These are phyloP conservation scores for Neosilurus mollespiculum DNA, from an alignment of 2,797 vertebrate species.

Conservation along the genomic window DNA sequence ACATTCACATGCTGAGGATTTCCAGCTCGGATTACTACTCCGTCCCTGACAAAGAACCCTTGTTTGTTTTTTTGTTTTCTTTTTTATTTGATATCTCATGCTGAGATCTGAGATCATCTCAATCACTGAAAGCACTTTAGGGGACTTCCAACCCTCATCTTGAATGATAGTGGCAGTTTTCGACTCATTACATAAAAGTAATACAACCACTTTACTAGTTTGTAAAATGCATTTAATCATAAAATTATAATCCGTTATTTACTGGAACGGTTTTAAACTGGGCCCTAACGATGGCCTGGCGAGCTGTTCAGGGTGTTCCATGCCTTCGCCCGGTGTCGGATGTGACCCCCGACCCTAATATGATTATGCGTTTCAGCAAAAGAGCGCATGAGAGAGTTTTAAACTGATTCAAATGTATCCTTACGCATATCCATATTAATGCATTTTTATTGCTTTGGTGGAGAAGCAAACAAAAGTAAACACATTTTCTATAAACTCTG, in stretches of 20 bases:
- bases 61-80: not conserved
- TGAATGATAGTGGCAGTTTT: not conserved
- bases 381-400: no score
- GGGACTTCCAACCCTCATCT: not conserved
- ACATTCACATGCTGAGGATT: not conserved
- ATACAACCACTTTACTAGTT: not conserved
- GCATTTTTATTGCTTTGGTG: no score
- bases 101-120: slow-evolving; percentile 6
- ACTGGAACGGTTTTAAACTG: no score
- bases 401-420: no score
- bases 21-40: not conserved
- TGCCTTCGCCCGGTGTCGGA: no score
- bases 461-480: not conserved
- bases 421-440: no score
- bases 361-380: no score
- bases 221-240: not conserved
- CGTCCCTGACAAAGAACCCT: not conserved
- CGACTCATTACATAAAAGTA: not conserved
- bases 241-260: not conserved
- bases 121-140: slow-evolving; percentile 1
- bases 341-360: no score
- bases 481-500: not conserved
- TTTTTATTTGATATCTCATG: not conserved
- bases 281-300: no score
- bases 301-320: no score